Base-by-base conservation (phyloP, 2,888 invertebrate species). In the Dioctria rufipes region DNA sequence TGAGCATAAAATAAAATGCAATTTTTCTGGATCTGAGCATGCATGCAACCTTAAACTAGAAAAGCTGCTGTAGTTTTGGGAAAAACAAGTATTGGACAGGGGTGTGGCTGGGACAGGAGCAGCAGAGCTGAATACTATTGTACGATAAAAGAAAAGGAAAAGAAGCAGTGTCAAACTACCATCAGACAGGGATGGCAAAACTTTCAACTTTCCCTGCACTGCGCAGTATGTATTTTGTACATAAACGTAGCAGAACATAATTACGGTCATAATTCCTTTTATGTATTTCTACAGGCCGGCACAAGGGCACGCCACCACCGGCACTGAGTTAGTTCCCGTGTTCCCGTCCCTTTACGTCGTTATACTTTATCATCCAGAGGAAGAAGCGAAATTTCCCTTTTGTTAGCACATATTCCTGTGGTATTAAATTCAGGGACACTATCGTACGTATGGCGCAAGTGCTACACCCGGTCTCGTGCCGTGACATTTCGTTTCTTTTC, bases 301-400 rank as follows among this genome's bases (percentile, higher is more conserved):
- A 46, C 8, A 25, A 25, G 25, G 25, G 25, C 25, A 25, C 42
- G 2, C 49, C 65, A 3, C 65, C 42, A n/a, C 11, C 49, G n/a
- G n/a, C n/a, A 42, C 13, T 46, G 2, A 42, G 37, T 58, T n/a
- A n/a, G n/a, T n/a, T n/a, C n/a, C 39, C 54, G 4, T 61, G n/a
- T 11, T 51, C 39, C 39, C 42, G 39, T 40, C 46, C 40, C 13
- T 5, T 5, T 6, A 13, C 73, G 3, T 46, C 43, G 9, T 69
- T 25, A 25, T 25, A 25, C 25, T 25, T 25, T 25, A 46, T 46
- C 46, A 6, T 46, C 46, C 13, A 39, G 11, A 49, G 42, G 43
- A 46, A 73, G 73, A 63, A 54, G 54, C 73, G 25, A 46, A 79
- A 65, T 81, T 81, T 79, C 81, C 78, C 75, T 81, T 81, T 81